phyloP scores from a whole-genome alignment of 37 sponge, comb jelly and placozoan genomes.

The Mnemiopsis leidyi region DNA sequence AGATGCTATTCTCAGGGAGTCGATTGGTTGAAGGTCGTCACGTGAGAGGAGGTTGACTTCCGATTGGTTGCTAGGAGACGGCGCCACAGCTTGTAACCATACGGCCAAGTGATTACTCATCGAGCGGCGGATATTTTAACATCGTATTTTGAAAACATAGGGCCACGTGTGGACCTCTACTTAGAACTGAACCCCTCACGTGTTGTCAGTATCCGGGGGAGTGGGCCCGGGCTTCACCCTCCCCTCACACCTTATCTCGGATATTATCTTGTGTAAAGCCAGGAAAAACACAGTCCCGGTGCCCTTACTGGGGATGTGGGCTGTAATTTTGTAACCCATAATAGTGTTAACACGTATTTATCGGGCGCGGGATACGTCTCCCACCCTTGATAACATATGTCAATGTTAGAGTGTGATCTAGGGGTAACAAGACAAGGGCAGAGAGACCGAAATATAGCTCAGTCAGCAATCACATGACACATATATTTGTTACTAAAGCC shows the following conservation, averaged over 20 bases:
- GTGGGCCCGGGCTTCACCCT: not conserved
- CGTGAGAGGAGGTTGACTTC: not conserved
- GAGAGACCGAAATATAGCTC: too few relatives aligned
- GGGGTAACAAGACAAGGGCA: too few relatives aligned
- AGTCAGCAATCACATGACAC: too few relatives aligned
- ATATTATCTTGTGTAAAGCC: not conserved
- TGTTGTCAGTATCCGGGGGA: not conserved
- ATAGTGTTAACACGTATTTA: conserved; percentile 3
- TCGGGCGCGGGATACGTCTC: not conserved
- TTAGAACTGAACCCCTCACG: not conserved
- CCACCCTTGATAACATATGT: not conserved
- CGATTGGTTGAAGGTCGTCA: not conserved
- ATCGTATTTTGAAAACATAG: not conserved
- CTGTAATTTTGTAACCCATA: conserved; percentile 6
- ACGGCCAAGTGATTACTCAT: not conserved
- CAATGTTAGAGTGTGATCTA: not conserved
- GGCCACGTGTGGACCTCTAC: not conserved
- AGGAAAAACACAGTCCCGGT: not conserved
- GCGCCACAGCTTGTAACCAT: not conserved
- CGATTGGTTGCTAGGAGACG: not conserved
- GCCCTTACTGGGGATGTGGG: not conserved
- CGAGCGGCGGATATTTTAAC: not conserved
- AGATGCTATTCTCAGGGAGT: not conserved
- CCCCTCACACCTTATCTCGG: not conserved
- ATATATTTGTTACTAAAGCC: too few relatives aligned